Conservation (phyloP, 2,113 vertebrate genomes). For the Bos javanicus region DNA sequence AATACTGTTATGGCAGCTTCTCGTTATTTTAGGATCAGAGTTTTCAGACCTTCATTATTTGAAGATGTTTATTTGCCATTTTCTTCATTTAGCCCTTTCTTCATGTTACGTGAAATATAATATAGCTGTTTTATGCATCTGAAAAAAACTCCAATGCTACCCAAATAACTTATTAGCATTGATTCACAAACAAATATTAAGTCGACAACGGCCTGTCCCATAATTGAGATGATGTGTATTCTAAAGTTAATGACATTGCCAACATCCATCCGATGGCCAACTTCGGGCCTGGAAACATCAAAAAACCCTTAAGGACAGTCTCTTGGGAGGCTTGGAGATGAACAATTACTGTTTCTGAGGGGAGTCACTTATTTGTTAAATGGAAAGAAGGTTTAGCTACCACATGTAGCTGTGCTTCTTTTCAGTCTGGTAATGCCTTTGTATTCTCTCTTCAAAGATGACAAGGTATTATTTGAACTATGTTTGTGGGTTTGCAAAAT, state of each 20-base stretch:
- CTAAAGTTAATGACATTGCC: not conserved
- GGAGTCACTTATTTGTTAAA: not conserved
- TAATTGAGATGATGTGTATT: not conserved
- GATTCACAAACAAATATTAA: not conserved
- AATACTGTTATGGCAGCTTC: not conserved
- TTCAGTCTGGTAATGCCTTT: not conserved
- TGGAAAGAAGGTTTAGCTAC: not conserved
- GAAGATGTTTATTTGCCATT: conserved; percentile 41
- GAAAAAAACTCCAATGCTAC: not conserved
- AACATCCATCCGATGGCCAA: not conserved
- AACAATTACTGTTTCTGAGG: not conserved
- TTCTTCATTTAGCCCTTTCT: conserved; percentile 30
- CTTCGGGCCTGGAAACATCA: not conserved
- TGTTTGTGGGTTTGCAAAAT: conserved; percentile 17
- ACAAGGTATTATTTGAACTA: conserved; percentile 26
- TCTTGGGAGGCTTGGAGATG: not conserved
- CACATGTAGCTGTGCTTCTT: not conserved
- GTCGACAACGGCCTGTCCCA: not conserved
- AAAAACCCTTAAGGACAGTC: not conserved
- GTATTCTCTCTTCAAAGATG: conserved; percentile 17
- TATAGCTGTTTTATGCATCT: not conserved
- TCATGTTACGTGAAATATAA: not conserved
- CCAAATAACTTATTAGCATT: conserved; percentile 14
- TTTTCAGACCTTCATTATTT: conserved; percentile 2
- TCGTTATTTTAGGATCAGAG: not conserved